Percentiles rank a stretch among this genome's conserved stretches.
Conservation (phyloP, 2,797 vertebrate genomes). For the Xiphorhynchus erythropygius region DNA sequence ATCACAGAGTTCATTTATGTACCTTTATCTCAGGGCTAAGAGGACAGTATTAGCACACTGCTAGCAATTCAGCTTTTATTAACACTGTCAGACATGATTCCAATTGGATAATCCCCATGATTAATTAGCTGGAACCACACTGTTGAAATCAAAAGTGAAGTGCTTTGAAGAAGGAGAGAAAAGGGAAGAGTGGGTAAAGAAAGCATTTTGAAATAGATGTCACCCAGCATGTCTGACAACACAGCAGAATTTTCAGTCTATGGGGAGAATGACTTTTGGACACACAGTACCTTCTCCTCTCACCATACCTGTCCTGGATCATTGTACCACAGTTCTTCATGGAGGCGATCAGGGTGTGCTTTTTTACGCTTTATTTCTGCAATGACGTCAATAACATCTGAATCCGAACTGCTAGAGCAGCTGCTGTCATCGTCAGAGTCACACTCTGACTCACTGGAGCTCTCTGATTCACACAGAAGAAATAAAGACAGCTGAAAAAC, state of each 20-base stretch:
- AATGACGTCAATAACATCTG: constrained; percentile 95
- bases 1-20: neutral
- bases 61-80: constrained; percentile 21
- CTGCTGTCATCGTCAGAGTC: constrained; percentile 92
- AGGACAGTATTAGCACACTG: neutral
- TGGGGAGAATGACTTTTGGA: neutral
- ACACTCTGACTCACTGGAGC: constrained; percentile 93
- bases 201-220: neutral
- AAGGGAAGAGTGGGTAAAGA: neutral
- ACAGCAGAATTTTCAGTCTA: neutral
- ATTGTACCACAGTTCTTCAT: constrained; percentile 98
- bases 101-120: neutral
- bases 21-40: constrained; percentile 9
- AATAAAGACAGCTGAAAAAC: neutral
- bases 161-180: constrained; percentile 5
- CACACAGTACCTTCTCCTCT: neutral
- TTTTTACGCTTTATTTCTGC: constrained; percentile 98
- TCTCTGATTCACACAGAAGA: constrained; percentile 73
- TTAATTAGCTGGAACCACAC: neutral
- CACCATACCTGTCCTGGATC: constrained; percentile 91
- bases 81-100: neutral
- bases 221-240: neutral
- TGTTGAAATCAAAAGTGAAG: neutral
- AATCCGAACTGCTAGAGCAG: constrained; percentile 93
- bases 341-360: constrained; percentile 95